Evolutionary conservation across 2,113 vertebrate species (phyloP).

Genomic region (Sialia sialis): DNA sequence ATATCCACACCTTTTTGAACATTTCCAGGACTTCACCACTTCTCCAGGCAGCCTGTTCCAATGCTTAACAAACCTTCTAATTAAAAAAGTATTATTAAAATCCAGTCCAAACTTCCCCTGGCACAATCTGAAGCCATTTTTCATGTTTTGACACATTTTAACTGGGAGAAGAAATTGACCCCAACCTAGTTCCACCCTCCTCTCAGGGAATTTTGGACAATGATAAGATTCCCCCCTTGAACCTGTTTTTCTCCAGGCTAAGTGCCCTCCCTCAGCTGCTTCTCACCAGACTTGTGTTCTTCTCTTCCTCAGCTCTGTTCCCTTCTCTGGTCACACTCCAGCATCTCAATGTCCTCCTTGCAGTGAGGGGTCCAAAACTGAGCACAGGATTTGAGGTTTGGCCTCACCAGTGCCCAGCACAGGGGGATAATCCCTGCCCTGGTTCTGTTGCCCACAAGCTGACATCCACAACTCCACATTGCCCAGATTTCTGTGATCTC

Average conservation of each 20-base stretch:
- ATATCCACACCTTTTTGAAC: background rate
- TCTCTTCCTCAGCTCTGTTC: rapidly evolving
- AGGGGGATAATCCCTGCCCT: background rate
- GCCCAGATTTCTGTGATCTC: background rate
- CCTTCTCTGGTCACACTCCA: background rate
- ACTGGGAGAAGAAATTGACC: background rate
- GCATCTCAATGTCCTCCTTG: background rate
- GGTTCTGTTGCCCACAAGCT: background rate
- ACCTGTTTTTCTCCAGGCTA: background rate
- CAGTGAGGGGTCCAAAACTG: background rate
- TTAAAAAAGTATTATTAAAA: background rate
- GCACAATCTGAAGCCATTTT: background rate
- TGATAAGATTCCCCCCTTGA: rapidly evolving
- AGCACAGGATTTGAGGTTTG: background rate
- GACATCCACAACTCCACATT: background rate
- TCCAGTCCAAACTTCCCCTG: background rate
- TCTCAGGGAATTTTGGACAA: too few relatives aligned
- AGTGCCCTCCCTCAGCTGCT: background rate
- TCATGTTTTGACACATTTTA: background rate
- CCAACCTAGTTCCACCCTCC: background rate
- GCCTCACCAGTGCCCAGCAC: background rate
- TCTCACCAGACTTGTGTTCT: background rate
- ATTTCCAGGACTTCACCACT: background rate
- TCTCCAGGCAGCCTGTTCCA: background rate
- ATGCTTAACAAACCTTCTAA: background rate